phyloP scores from a whole-genome alignment of 1,140 invertebrate genomes.

The Araneus ventricosus region DNA sequence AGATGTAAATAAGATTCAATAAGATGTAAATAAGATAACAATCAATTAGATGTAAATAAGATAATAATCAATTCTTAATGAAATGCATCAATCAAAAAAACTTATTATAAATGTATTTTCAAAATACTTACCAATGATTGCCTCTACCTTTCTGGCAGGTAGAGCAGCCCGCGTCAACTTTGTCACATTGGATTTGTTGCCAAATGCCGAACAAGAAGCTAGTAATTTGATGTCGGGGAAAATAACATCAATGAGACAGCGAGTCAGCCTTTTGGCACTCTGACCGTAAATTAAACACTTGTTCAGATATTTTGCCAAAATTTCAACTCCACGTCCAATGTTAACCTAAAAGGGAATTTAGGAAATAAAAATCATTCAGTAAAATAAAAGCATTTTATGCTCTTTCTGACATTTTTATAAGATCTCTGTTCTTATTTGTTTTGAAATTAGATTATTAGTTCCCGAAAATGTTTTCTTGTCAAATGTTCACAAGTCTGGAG shows the following conservation, averaged over 20 bases:
- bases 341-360: conserved; percentile 45
- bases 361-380: no score
- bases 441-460: no score
- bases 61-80: no score
- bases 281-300: conserved; percentile 69
- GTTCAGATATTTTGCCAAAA: conserved; percentile 53
- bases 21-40: no score
- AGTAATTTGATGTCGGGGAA: conserved; percentile 63
- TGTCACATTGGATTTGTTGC: conserved; percentile 64
- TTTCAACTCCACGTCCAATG: conserved; percentile 62
- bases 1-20: no score
- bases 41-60: no score
- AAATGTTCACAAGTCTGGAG: neutral
- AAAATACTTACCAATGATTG: conserved; percentile 58
- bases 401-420: neutral
- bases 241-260: conserved; percentile 62
- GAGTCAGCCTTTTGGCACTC: conserved; percentile 53
- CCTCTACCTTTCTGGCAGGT: conserved; percentile 38
- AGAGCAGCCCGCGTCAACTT: conserved; percentile 60
- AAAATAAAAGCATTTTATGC: neutral
- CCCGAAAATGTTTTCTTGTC: no score
- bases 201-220: conserved; percentile 58
- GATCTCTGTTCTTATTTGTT: neutral
- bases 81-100: no score
- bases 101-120: no score